These are phyloP conservation scores for Muscicapa comitata DNA, from an alignment of 2,797 vertebrate species.

Conservation along the genomic window DNA sequence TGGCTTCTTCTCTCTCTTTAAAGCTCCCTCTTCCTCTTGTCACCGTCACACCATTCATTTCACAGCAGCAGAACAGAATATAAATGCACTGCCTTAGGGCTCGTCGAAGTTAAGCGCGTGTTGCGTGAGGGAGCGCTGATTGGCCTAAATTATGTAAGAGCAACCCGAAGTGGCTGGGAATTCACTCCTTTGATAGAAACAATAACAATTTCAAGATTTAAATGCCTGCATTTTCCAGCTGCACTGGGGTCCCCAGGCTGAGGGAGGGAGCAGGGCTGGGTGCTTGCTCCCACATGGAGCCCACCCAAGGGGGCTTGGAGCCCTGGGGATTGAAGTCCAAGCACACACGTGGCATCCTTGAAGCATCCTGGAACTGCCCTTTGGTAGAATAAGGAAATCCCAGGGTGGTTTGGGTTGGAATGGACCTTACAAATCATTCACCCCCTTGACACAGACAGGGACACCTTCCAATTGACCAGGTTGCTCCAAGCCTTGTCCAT, in stretches of 20 bases:
- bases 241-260: background rate
- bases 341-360: rapidly evolving
- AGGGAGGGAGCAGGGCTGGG: background rate
- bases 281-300: background rate
- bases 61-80: conserved; percentile 13
- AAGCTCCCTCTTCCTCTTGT: conserved; percentile 17
- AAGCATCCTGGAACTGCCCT: background rate
- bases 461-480: rapidly evolving
- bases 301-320: rapidly evolving
- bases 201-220: conserved; percentile 43
- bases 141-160: conserved; percentile 54
- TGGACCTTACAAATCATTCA: background rate
- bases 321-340: rapidly evolving
- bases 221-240: background rate
- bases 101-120: conserved; percentile 1
- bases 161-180: background rate
- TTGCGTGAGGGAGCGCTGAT: background rate
- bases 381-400: background rate
- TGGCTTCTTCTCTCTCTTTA: conserved; percentile 1
- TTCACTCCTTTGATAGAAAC: conserved; percentile 30
- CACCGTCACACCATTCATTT: conserved; percentile 30
- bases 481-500: rapidly evolving
- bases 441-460: rapidly evolving
- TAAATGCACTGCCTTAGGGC: conserved; percentile 53
- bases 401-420: background rate